Conservation (phyloP, 2,888 invertebrate species). For the Apamea monoglypha region DNA sequence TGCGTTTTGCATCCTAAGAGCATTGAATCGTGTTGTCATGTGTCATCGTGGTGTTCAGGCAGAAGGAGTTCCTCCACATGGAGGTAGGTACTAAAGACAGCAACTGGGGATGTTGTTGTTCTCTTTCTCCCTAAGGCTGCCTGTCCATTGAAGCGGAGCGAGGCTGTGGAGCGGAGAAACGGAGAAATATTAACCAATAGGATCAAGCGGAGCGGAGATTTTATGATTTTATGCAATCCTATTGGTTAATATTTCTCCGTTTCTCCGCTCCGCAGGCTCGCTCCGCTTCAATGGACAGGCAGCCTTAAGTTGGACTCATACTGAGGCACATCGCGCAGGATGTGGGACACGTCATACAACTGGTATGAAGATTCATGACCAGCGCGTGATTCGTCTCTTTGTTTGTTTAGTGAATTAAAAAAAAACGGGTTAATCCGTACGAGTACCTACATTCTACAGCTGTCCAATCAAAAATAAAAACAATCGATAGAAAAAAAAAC, state of each 20-base stretch:
- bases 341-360: neutral
- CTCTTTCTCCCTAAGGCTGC: neutral
- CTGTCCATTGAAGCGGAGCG: too few species aligned
- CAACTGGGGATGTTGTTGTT: neutral
- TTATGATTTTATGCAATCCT: too few species aligned
- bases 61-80: neutral
- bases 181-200: too few species aligned
- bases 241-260: too few species aligned
- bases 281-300: too few species aligned
- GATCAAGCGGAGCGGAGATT: too few species aligned
- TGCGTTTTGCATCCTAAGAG: neutral
- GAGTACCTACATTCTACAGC: neutral
- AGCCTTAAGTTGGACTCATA: too few species aligned
- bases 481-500: neutral
- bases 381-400: too few species aligned
- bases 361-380: neutral
- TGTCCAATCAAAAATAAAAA: neutral
- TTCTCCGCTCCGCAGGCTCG: too few species aligned
- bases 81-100: neutral
- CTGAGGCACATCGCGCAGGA: neutral
- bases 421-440: neutral
- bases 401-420: neutral
- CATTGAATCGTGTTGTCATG: too few species aligned
- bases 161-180: too few species aligned
- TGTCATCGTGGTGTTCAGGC: neutral